phyloP scores from a whole-genome alignment of 2,888 invertebrate genomes.

The Lamproptera curius region DNA sequence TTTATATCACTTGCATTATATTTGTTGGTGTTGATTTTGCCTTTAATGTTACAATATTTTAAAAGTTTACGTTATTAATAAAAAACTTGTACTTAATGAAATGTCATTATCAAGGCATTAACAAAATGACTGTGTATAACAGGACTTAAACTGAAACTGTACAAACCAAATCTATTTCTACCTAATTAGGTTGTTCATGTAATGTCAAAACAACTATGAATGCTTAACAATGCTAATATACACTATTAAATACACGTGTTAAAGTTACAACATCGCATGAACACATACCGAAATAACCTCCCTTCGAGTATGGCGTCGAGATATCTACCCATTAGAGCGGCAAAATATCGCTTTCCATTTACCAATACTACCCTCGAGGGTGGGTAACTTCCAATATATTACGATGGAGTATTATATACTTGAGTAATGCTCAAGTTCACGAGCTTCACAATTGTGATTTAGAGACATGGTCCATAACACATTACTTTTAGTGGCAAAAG shows the following conservation, averaged over 20 bases:
- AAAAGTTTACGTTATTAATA: neutral
- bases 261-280: slow-evolving; percentile 17
- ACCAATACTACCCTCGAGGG: neutral
- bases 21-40: no score
- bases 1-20: no score
- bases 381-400: neutral
- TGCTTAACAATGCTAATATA: neutral
- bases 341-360: slow-evolving; percentile 21
- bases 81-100: neutral
- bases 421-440: neutral
- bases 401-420: neutral
- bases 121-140: neutral
- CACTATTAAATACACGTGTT: slow-evolving; percentile 26
- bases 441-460: no score
- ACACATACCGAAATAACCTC: slow-evolving; percentile 30
- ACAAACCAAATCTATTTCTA: neutral
- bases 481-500: no score
- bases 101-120: neutral
- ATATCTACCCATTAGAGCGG: slow-evolving; percentile 45
- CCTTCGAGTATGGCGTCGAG: slow-evolving; percentile 31
- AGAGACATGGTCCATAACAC: no score
- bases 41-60: no score
- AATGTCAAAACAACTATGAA: neutral
- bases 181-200: neutral
- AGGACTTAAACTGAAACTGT: no score